Percentiles rank a stretch among this genome's conserved stretches.
phyloP scores from a whole-genome alignment of 2,113 vertebrate species.

The Sinocyclocheilus anshuiensis region DNA sequence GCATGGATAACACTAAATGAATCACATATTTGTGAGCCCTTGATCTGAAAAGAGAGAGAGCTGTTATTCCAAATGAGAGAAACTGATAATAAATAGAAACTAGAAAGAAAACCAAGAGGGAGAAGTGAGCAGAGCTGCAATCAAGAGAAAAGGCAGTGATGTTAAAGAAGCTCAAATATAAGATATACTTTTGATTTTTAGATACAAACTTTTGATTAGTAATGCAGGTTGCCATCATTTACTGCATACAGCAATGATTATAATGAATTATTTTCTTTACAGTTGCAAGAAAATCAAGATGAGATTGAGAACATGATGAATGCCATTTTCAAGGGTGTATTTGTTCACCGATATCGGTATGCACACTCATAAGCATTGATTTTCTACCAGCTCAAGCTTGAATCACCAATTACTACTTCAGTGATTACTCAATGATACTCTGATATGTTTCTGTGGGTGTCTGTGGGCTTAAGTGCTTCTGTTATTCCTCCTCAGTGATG shows the following conservation, averaged over 20 bases:
- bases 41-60: too few species aligned
- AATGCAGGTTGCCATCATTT: background rate
- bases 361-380: constrained; percentile 45
- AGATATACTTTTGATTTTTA: background rate
- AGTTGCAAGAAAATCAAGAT: constrained; percentile 99
- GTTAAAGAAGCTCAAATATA: too few species aligned
- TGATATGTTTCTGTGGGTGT: background rate
- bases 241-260: background rate
- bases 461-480: background rate
- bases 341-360: constrained; percentile 98
- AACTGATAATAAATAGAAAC: too few species aligned
- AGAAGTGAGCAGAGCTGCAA: too few species aligned
- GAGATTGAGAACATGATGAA: constrained; percentile 99
- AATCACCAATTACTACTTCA: background rate
- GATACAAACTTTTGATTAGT: background rate
- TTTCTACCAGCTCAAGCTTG: background rate
- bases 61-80: too few species aligned
- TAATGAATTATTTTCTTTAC: constrained; percentile 63
- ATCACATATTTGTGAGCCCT: too few species aligned
- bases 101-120: too few species aligned
- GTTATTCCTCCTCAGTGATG: constrained; percentile 79
- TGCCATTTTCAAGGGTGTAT: constrained; percentile 99
- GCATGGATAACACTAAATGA: too few species aligned
- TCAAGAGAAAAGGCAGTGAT: too few species aligned
- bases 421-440: background rate